Percentiles rank a stretch among this genome's conserved stretches.
Evolutionary conservation across 2,797 vertebrate genomes (phyloP).

Genomic region (Orestias chungarensis): DNA sequence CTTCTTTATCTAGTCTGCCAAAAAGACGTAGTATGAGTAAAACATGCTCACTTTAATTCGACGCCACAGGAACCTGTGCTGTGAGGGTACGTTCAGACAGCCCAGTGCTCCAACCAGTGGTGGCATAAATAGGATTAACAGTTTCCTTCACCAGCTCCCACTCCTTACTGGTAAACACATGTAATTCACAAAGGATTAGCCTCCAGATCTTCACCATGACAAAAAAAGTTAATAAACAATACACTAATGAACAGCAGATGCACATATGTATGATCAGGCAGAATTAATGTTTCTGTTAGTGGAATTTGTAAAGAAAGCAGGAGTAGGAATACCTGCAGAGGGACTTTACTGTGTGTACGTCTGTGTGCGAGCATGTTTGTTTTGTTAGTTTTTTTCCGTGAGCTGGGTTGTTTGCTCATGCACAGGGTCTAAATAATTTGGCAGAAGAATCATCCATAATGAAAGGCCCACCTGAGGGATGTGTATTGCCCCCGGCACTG

Average conservation of each 20-base stretch:
- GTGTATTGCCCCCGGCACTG: slow-evolving; percentile 83
- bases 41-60: slow-evolving; percentile 19
- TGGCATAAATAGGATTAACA: slow-evolving; percentile 41
- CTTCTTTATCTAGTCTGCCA: slow-evolving; percentile 51
- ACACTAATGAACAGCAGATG: slow-evolving; percentile 42
- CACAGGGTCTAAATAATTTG: slow-evolving; percentile 83
- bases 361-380: slow-evolving; percentile 49
- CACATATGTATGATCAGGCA: slow-evolving; percentile 45
- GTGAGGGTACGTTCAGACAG: slow-evolving; percentile 23
- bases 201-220: slow-evolving; percentile 38
- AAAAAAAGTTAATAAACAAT: slow-evolving; percentile 39
- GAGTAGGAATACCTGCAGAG: slow-evolving; percentile 18
- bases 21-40: slow-evolving; percentile 48
- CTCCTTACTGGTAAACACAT: slow-evolving; percentile 22
- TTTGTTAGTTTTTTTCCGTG: slow-evolving; percentile 30
- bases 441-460: slow-evolving; percentile 86
- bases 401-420: slow-evolving; percentile 49
- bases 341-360: slow-evolving; percentile 47
- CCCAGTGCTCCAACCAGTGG: slow-evolving; percentile 24
- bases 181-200: slow-evolving; percentile 25
- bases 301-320: slow-evolving; percentile 43
- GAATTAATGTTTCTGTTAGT: slow-evolving; percentile 61
- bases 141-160: slow-evolving; percentile 29
- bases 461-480: slow-evolving; percentile 84
- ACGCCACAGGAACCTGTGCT: slow-evolving; percentile 31